Evolutionary conservation across 1,140 invertebrate genomes (phyloP), one percentile per base, ranked within the genome.

Genomic region (Hormaphis cornu): DNA sequence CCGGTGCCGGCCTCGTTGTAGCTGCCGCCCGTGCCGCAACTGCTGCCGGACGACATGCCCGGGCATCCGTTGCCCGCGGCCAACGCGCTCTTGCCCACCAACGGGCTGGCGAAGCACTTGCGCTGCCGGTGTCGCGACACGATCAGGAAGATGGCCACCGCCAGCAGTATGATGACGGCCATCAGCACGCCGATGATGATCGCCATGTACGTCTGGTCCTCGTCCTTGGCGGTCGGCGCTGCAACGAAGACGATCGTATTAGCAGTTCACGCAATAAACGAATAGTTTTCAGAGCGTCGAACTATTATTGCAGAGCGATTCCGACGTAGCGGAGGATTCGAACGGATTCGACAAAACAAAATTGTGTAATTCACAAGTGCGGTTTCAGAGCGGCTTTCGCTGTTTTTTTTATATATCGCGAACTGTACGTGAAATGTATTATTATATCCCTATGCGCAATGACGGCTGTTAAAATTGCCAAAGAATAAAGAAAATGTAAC

Each of bases 111-210:
- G 76, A 87, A 87, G 73, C 85, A 87, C 77, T 92, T 93, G 71
- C 88, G 83, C 72, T 89, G 85, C 59, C 87, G 81, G 75, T 90
- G 86, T 18, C 90, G 82, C 69, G 87, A 85, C 35, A 92, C 83
- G 73, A 91, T 86, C 42, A 91, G 80, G 77, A 90, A 86, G 73
- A 91, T 88, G 20, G 87, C 84, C 0, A 86, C 84, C 3, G 83
- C 85, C 12, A 90, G 76, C 0, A 90, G 76, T 35, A 92, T 82
- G 52, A 91, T 89, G 16, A 92, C 83, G 1, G 88, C 87, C 16
- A 86, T 87, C 40, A 93, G 79, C 0, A 89, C 86, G 2, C 90
- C 89, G 54, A 93, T 87, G 50, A 91, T 86, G 70, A 93, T 83
- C 6, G 89, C 89, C 80, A 93, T 86, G 79, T 89, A 88, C 2